phyloP scores from a whole-genome alignment of 2,113 vertebrate genomes.

The Stigmatopora nigra region DNA sequence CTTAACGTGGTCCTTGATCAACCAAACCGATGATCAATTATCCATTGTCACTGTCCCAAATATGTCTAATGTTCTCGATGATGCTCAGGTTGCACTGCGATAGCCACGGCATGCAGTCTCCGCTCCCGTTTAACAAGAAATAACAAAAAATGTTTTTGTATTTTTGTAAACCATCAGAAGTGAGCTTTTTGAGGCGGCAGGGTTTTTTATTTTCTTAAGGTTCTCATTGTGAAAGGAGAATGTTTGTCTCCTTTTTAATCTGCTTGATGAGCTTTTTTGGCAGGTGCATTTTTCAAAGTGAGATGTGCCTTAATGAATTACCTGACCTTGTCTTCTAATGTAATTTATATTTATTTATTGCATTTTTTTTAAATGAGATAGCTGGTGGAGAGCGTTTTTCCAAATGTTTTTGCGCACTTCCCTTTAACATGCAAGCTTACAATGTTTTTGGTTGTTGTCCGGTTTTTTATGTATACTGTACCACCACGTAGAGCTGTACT shows the following conservation, averaged over 20 bases:
- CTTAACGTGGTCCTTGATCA: slow-evolving; percentile 22
- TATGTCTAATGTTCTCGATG: slow-evolving; percentile 21
- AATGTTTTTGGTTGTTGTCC: slow-evolving; percentile 31
- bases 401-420: slow-evolving; percentile 68
- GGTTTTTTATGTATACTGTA: slow-evolving; percentile 63
- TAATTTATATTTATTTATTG: slow-evolving; percentile 80
- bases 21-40: slow-evolving; percentile 50
- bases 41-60: slow-evolving; percentile 6
- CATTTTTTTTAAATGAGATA: slow-evolving; percentile 54
- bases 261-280: slow-evolving; percentile 56
- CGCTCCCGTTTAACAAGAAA: slow-evolving; percentile 18
- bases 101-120: slow-evolving; percentile 33
- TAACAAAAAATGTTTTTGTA: not conserved
- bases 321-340: slow-evolving; percentile 56
- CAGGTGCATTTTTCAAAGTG: slow-evolving; percentile 62
- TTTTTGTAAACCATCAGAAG: slow-evolving; percentile 32
- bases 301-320: slow-evolving; percentile 71
- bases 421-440: slow-evolving; percentile 58
- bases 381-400: slow-evolving; percentile 52
- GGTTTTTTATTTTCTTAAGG: slow-evolving; percentile 56
- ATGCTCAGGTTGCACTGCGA: slow-evolving; percentile 49
- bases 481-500: slow-evolving; percentile 55
- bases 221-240: slow-evolving; percentile 47
- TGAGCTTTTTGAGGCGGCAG: slow-evolving; percentile 52
- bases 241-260: slow-evolving; percentile 51